Conservation (phyloP, 2,113 vertebrate genomes). For the Tichodroma muraria region DNA sequence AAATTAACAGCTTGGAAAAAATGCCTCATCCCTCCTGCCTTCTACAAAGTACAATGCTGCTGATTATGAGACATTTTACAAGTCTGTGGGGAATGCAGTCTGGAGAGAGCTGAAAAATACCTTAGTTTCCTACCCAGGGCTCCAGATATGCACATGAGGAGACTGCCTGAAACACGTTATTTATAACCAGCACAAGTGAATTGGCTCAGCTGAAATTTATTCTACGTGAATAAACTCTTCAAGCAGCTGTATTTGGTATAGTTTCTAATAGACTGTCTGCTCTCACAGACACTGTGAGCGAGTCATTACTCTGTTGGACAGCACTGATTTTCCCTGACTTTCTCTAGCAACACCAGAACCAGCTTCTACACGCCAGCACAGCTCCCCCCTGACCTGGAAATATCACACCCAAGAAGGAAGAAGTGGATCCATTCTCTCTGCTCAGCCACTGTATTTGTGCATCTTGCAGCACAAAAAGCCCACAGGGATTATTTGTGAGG, state of each 20-base stretch:
- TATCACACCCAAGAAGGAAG: neutral
- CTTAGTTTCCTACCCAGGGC: neutral
- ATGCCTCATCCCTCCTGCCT: neutral
- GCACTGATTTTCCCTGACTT: neutral
- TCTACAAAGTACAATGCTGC: neutral
- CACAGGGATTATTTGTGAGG: neutral
- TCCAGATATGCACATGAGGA: neutral
- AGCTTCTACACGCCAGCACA: neutral
- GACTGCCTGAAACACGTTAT: neutral
- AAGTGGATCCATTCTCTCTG: neutral
- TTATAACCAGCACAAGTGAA: neutral
- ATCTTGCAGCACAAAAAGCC: neutral
- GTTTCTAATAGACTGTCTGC: neutral
- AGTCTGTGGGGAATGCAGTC: neutral
- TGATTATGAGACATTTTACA: neutral
- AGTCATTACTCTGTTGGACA: neutral
- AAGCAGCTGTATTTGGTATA: neutral
- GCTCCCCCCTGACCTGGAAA: neutral
- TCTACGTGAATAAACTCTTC: neutral
- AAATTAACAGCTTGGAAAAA: slow-evolving; percentile 2
- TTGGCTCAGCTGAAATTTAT: neutral
- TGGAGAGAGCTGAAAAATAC: neutral
- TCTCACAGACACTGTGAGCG: neutral
- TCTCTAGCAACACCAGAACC: neutral
- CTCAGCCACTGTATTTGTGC: neutral